Base-by-base conservation (phyloP, 2,888 invertebrate species). In the Priocnemis perturbator region DNA sequence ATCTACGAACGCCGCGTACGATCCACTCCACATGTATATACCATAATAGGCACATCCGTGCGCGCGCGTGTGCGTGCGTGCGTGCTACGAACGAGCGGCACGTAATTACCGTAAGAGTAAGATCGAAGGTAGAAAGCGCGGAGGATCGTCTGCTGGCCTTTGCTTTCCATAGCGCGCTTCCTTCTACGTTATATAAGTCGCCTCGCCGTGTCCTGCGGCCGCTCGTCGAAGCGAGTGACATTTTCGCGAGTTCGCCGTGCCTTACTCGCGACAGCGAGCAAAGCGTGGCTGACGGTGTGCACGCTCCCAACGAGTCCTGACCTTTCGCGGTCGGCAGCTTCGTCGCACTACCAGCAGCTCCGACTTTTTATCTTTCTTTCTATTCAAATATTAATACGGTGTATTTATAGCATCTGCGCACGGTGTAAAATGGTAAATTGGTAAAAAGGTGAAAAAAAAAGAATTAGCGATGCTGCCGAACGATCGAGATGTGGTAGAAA, bases 81-180 rank as follows among this genome's bases (percentile, higher is more conserved):
- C 19, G 44, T 17, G 58, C 20, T 14, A 19, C 37, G 37, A 50
- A 60, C 23, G 61, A 26, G 58, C 9, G 68, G 78, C 74, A 79
- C 79, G 82, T 85, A 85, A 85, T 85, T 85, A 83, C 78, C 70
- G 81, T 74, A 78, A 79, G 74, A 84, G 83, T 83, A 83, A 82
- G 81, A 85, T 85, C 83, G 84, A 85, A 86, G 85, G 85, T 88
- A 88, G 88, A 88, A 88, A 88, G 88, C 87, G 88, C 86, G 79
- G 77, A 85, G 86, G 86, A 87, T 85, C 88, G 87, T 88, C 86
- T 86, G 87, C 87, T 86, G 86, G 87, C 87, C 88, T 88, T 87
- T 87, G 86, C 85, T 88, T 88, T 87, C 86, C 85, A 87, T 80
- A 71, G 73, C 71, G 73, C 75, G 76, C 77, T 83, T 83, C 79